A percentile compares a stretch with the other conserved stretches of the same genome.
Conservation (phyloP, 2,113 vertebrate species). For the Platichthys stellatus region DNA sequence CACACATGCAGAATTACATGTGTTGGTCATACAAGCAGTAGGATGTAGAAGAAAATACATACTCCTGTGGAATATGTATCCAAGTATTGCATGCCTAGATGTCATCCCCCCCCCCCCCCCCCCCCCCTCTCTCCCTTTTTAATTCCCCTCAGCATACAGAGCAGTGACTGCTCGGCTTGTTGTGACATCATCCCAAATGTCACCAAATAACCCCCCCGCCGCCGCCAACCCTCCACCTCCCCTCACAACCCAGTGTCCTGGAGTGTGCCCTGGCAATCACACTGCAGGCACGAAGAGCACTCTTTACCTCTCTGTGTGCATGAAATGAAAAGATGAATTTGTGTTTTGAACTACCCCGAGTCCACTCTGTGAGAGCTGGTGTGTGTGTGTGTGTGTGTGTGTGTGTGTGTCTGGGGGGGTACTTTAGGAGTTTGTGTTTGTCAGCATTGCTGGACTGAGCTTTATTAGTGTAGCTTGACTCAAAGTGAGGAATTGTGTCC, state of each 20-base stretch:
- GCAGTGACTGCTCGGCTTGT: constrained; percentile 30
- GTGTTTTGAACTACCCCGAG: constrained; percentile 26
- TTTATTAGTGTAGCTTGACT: constrained; percentile 40
- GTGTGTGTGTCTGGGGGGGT: neutral
- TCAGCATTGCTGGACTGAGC: constrained; percentile 33
- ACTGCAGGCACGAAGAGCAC: constrained; percentile 32
- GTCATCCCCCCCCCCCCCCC: constrained; percentile 1
- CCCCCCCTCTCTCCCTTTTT: constrained; percentile 12
- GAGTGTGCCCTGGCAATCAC: constrained; percentile 42
- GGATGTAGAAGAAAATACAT: neutral
- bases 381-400: neutral
- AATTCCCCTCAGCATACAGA: constrained; percentile 18
- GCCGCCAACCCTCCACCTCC: neutral
- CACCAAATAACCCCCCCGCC: constrained; percentile 13
- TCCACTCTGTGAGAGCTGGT: neutral
- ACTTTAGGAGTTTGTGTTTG: constrained; percentile 34
- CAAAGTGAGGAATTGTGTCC: constrained; percentile 24
- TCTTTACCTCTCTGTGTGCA: constrained; percentile 55
- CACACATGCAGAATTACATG: neutral
- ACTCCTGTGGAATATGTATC: neutral
- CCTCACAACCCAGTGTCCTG: constrained; percentile 18
- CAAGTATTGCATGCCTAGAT: neutral
- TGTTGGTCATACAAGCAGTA: no score
- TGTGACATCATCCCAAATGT: constrained; percentile 55
- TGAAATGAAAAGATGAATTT: constrained; percentile 67